Base-by-base conservation (phyloP, 2,888 invertebrate genomes). In the Nezara viridula region DNA sequence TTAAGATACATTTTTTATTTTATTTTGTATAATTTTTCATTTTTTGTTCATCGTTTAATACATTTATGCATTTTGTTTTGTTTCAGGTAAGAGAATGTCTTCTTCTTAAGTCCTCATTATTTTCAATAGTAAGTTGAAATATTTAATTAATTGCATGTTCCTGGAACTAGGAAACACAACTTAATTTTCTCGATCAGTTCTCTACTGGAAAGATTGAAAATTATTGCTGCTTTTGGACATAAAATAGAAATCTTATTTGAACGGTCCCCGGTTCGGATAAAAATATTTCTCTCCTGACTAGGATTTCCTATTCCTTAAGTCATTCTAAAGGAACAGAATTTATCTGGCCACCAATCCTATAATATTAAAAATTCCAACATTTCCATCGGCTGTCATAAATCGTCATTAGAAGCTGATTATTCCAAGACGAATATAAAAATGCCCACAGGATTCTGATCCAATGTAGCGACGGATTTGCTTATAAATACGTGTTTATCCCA, bases 401-500 rank as follows among this genome's bases (percentile, higher is more conserved):
- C 24, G 50, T 86, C 86, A 86, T 86, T 86, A 86, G 40, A 21
- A n/a, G 32, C 40, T 50, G 24, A 86, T 86, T 86, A 86, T 40
- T 52, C 55, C 55, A 37, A 40, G 55, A 40, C 86, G 12, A 32
- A 50, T 86, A 50, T 86, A 86, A 86, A 86, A 86, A 86, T 86
- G 55, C 86, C 86, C 44, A 44, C 44, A 19, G 86, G 86, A 55
- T n/a, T 55, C 52, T 37, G 52, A 52, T 16, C 55, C 55, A 32
- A 40, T 24, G 37, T 55, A 40, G n/a, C 44, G 47, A 81, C 81
- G 81, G 81, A 81, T 55, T 86, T 55, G 86, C 86, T 86, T 86
- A 86, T 55, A 86, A 86, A 86, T 86, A 60, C 55, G 24, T 55
- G 86, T 55, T 86, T 86, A 86, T 50, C 86, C 55, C 40, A 40